Conservation (phyloP, 2,888 invertebrate species). For the Acleris cristana region DNA sequence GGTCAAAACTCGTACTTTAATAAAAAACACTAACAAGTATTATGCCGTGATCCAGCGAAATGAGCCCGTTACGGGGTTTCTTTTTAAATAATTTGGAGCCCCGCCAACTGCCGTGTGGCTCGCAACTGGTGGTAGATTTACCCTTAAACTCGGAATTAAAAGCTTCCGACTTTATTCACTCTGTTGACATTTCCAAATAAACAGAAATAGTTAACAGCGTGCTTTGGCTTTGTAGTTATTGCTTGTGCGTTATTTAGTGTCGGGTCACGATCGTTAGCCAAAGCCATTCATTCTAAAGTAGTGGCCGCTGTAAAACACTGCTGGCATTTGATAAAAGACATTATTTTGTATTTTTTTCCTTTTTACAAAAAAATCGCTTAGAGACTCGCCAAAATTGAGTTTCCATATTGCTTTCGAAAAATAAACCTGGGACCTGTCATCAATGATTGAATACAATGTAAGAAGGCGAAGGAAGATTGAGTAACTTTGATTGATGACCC, state of each 20-base stretch:
- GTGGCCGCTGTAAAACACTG: neutral
- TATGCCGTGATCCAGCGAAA: slow-evolving; percentile 62
- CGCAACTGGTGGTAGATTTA: slow-evolving; percentile 78
- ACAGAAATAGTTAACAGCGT: slow-evolving; percentile 21
- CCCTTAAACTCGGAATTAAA: slow-evolving; percentile 66
- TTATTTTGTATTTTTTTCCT: neutral
- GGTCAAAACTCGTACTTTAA: slow-evolving; percentile 43
- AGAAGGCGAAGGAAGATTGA: slow-evolving; percentile 1
- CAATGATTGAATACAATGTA: neutral
- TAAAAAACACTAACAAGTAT: slow-evolving; percentile 48
- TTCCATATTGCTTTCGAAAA: neutral
- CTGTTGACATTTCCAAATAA: slow-evolving; percentile 41
- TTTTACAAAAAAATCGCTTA: neutral
- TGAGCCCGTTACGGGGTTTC: slow-evolving; percentile 67
- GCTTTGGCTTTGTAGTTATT: slow-evolving; percentile 22
- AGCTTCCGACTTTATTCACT: slow-evolving; percentile 62
- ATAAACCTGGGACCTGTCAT: neutral
- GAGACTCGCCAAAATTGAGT: neutral
- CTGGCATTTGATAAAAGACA: neutral
- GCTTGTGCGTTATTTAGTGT: slow-evolving; percentile 15
- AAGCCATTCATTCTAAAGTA: slow-evolving; percentile 13
- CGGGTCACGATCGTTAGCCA: slow-evolving; percentile 14
- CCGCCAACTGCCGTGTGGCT: slow-evolving; percentile 62
- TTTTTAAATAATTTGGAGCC: slow-evolving; percentile 79
- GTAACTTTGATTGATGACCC: slow-evolving; percentile 19